phyloP scores from a whole-genome alignment of 2,888 invertebrate genomes.

The Monochamus alternatus region DNA sequence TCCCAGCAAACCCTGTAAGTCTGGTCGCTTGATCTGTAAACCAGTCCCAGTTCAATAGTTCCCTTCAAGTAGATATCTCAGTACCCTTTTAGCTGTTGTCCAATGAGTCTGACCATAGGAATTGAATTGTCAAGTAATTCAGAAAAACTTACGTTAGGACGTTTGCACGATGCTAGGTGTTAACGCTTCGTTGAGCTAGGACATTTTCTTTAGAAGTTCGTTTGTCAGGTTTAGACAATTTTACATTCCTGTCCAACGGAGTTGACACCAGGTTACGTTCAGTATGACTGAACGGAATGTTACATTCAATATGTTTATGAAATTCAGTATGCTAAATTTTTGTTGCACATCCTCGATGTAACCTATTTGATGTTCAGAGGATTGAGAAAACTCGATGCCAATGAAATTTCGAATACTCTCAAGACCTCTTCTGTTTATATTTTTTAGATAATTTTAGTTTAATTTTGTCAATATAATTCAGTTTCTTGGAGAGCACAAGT shows the following conservation, averaged over 20 bases:
- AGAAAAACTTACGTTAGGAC: constrained; percentile 39
- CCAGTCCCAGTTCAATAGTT: constrained; percentile 50
- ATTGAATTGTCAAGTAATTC: constrained; percentile 49
- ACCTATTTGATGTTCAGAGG: constrained; percentile 10
- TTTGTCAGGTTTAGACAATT: no score
- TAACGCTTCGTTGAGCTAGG: no score
- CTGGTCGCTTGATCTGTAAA: constrained; percentile 38
- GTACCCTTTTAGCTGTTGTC: constrained; percentile 59
- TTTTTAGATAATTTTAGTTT: constrained; percentile 35
- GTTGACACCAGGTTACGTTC: no score
- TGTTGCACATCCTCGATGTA: no score
- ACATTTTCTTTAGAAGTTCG: no score
- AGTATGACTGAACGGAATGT: no score
- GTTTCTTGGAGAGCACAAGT: constrained; percentile 45
- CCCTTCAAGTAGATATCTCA: constrained; percentile 56
- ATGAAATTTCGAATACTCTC: constrained; percentile 2
- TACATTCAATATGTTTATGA: no score
- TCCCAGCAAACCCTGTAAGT: constrained; percentile 1
- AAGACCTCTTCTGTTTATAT: constrained; percentile 47
- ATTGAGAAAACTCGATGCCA: constrained; percentile 30
- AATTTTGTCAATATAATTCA: constrained; percentile 34
- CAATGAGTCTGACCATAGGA: constrained; percentile 47
- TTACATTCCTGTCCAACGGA: no score
- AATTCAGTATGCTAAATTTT: no score
- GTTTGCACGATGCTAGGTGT: no score